Conservation (phyloP, 2,113 vertebrate species). For the Tautogolabrus adspersus region DNA sequence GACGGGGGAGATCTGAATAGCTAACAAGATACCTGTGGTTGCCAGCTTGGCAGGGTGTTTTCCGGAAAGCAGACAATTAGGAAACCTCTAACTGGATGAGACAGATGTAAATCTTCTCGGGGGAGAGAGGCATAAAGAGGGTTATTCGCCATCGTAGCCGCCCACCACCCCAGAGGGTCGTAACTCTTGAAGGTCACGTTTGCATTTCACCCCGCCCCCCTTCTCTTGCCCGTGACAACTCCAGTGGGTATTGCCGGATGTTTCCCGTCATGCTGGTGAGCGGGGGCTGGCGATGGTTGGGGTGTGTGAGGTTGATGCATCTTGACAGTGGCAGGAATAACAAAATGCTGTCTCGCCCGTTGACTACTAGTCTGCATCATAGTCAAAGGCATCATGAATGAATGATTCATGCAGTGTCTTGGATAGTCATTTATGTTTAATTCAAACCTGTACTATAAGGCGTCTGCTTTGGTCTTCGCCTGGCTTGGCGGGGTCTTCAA, state of each 20-base stretch:
- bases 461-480: background rate
- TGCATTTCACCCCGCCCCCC: constrained; percentile 47
- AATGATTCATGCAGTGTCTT: constrained; percentile 68
- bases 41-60: constrained; percentile 30
- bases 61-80: constrained; percentile 56
- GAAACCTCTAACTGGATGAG: constrained; percentile 44
- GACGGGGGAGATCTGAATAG: constrained; percentile 9
- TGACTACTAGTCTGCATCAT: constrained; percentile 61
- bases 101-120: constrained; percentile 58
- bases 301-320: constrained; percentile 50
- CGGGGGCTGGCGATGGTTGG: constrained; percentile 16
- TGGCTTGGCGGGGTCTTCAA: constrained; percentile 7
- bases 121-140: constrained; percentile 40
- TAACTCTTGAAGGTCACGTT: constrained; percentile 74
- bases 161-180: constrained; percentile 37
- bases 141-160: constrained; percentile 40
- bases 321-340: constrained; percentile 45
- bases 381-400: constrained; percentile 60
- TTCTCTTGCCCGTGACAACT: constrained; percentile 48
- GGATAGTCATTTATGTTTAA: constrained; percentile 67
- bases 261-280: constrained; percentile 36
- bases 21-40: constrained; percentile 16
- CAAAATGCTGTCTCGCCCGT: constrained; percentile 56
- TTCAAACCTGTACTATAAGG: constrained; percentile 34
- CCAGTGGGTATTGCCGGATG: constrained; percentile 40